Conservation (phyloP, 2,888 invertebrate genomes). For the Tinea semifulvella region DNA sequence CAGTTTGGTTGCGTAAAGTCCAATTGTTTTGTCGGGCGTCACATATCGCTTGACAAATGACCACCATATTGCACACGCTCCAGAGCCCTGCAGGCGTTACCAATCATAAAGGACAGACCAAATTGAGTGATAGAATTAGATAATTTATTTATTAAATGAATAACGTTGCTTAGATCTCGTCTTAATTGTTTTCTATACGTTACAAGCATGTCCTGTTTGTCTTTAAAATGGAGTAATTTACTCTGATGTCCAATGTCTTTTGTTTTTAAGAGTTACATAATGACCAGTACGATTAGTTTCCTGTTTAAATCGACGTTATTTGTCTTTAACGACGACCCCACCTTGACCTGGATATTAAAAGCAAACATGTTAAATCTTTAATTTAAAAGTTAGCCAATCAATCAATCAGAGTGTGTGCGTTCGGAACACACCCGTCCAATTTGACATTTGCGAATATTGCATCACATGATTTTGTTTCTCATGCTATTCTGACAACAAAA, state of each 20-base stretch:
- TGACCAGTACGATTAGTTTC: too few species aligned
- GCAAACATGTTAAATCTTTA: conserved; percentile 11
- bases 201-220: conserved; percentile 3
- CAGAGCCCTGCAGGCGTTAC: conserved; percentile 16
- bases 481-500: conserved; percentile 28
- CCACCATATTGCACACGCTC: conserved; percentile 24
- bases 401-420: conserved; percentile 16
- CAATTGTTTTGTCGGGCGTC: conserved; percentile 21
- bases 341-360: conserved; percentile 20
- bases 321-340: not conserved
- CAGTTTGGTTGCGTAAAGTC: conserved; percentile 28
- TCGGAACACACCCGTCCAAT: conserved; percentile 12
- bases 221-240: not conserved
- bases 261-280: conserved; percentile 4
- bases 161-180: not conserved
- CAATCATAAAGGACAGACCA: conserved; percentile 21
- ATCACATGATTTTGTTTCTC: conserved; percentile 24
- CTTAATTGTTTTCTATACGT: not conserved
- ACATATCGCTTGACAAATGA: conserved; percentile 26
- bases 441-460: conserved; percentile 41
- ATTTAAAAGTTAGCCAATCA: conserved; percentile 5
- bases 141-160: conserved; percentile 16
- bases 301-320: not conserved
- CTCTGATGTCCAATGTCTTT: not conserved
- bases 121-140: conserved; percentile 18